These are phyloP conservation scores for Oscheius sp. DNA, from an alignment of 1,140 invertebrate genomes.

Conservation along the genomic window DNA sequence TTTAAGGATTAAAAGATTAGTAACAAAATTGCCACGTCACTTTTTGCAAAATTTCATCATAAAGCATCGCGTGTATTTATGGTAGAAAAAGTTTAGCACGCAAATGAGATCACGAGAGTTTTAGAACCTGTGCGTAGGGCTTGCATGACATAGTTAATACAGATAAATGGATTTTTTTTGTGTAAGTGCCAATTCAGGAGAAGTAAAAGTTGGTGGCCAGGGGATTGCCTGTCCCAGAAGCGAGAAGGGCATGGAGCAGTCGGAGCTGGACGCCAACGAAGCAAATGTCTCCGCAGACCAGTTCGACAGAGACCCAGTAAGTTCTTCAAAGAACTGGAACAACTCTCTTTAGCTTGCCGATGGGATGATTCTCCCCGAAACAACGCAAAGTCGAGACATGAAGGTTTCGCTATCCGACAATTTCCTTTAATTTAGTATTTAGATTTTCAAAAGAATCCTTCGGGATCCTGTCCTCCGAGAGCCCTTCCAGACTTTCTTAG, in stretches of 20 bases:
- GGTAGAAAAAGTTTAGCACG: no score
- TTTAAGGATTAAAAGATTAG: no score
- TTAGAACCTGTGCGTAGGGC: no score
- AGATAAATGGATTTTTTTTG: background rate
- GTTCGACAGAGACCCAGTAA: constrained; percentile 1
- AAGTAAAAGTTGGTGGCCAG: background rate
- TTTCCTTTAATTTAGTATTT: no score
- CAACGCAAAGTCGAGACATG: constrained; percentile 1
- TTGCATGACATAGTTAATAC: no score
- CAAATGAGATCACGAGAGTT: no score
- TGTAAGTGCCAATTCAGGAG: background rate
- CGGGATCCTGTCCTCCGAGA: constrained; percentile 28
- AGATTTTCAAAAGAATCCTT: constrained; percentile 37
- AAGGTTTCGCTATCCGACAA: no score
- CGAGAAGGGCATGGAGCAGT: background rate
- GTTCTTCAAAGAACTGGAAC: background rate
- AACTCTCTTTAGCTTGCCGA: background rate
- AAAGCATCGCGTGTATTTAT: no score
- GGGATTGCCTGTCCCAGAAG: background rate
- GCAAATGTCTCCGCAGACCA: background rate
- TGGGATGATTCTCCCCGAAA: background rate
- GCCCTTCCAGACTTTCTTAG: constrained; percentile 49
- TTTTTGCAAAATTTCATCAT: no score
- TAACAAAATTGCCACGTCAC: no score
- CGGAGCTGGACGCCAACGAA: background rate